These are phyloP conservation scores for Cygnus olor DNA, from an alignment of 2,797 vertebrate genomes.

Conservation along the genomic window DNA sequence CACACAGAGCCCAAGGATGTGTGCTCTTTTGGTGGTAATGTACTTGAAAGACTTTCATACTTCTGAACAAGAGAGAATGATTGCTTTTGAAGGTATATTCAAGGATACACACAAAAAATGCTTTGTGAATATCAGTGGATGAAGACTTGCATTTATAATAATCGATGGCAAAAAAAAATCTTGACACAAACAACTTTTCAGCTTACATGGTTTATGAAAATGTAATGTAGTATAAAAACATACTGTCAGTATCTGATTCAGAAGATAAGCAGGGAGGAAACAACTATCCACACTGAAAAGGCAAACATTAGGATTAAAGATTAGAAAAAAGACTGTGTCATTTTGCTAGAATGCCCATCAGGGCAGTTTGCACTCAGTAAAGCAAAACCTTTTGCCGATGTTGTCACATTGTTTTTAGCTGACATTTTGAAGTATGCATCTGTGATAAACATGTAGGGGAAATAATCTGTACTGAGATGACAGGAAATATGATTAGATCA, in stretches of 20 bases:
- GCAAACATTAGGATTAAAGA: conserved; percentile 1
- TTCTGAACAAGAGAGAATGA: conserved; percentile 20
- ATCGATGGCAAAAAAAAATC: conserved; percentile 14
- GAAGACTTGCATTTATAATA: conserved; percentile 29
- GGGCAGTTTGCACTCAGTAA: conserved; percentile 16
- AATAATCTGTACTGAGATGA: conserved; percentile 40
- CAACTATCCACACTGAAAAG: neutral
- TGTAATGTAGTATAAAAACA: neutral
- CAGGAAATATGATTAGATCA: conserved; percentile 65
- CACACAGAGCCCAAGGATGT: conserved; percentile 15
- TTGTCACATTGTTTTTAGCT: conserved; percentile 68
- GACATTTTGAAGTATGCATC: conserved; percentile 59
- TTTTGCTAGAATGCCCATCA: conserved; percentile 36
- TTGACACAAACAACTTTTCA: neutral
- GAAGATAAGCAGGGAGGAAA: neutral
- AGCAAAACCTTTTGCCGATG: conserved; percentile 43
- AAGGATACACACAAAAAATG: conserved; percentile 30
- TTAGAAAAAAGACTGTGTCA: neutral
- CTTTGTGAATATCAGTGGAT: conserved; percentile 5
- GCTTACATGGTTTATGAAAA: neutral
- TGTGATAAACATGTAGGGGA: conserved; percentile 61
- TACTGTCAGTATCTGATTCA: neutral
- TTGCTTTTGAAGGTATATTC: conserved; percentile 55
- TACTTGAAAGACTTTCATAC: conserved; percentile 38
- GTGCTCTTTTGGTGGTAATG: neutral